These are phyloP conservation scores for Ecliptopera silaceata DNA, from an alignment of 2,888 invertebrate species.

Conservation along the genomic window DNA sequence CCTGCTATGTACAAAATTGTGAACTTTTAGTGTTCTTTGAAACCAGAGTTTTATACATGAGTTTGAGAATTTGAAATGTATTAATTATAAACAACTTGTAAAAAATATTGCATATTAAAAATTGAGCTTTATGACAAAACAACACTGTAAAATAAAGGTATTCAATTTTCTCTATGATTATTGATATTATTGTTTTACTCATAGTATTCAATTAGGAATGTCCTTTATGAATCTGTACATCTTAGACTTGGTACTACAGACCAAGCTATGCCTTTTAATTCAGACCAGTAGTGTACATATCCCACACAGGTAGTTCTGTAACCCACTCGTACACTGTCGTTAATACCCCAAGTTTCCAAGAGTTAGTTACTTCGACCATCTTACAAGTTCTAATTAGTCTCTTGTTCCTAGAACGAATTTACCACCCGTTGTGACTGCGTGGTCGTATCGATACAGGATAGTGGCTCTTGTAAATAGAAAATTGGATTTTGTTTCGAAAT, in stretches of 20 bases:
- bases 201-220: too few species aligned
- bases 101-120: too few species aligned
- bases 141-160: too few species aligned
- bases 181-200: too few species aligned
- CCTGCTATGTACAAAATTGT: slow-evolving; percentile 4
- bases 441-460: slow-evolving; percentile 12
- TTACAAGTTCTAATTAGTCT: slow-evolving; percentile 58
- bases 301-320: slow-evolving; percentile 34
- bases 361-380: slow-evolving; percentile 53
- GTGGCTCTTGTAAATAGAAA: slow-evolving; percentile 19
- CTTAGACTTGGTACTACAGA: not conserved
- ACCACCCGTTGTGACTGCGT: slow-evolving; percentile 38
- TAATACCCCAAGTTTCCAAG: slow-evolving; percentile 36
- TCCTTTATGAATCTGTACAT: too few species aligned
- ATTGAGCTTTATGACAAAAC: too few species aligned
- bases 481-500: not conserved
- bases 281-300: slow-evolving; percentile 15
- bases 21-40: too few species aligned
- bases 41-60: too few species aligned
- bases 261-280: not conserved
- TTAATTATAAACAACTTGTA: too few species aligned
- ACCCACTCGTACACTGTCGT: slow-evolving; percentile 35
- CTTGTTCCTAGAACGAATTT: slow-evolving; percentile 52
- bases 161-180: too few species aligned
- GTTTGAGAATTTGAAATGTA: too few species aligned